phyloP scores from a whole-genome alignment of 2,797 vertebrate species.

The Furcifer pardalis region DNA sequence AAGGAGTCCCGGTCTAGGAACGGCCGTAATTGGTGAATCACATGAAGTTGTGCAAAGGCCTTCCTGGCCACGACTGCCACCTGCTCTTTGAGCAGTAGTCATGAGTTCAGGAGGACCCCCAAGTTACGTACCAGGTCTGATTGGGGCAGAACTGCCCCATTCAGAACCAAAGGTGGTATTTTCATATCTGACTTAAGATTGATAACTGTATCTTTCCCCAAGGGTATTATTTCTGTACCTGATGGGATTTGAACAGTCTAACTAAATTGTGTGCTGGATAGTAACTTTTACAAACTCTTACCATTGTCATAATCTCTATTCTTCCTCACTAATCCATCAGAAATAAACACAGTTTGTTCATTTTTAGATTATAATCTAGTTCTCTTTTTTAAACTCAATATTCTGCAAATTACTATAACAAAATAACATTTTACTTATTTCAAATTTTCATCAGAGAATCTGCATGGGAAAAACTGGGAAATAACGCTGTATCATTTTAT shows the following conservation, averaged over 20 bases:
- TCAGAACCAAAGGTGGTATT: too few relatives aligned
- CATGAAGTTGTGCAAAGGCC: too few relatives aligned
- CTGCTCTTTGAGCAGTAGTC: too few relatives aligned
- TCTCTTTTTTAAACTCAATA: too few relatives aligned
- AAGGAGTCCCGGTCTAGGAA: too few relatives aligned
- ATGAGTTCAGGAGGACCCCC: too few relatives aligned
- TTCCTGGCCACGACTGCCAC: too few relatives aligned
- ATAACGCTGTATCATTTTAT: neutral
- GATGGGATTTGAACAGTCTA: neutral
- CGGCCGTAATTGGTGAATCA: too few relatives aligned
- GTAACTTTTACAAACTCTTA: neutral
- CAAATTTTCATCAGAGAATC: neutral
- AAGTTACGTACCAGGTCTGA: too few relatives aligned
- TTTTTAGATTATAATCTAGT: neutral
- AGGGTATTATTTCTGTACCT: neutral
- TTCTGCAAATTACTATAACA: too few relatives aligned
- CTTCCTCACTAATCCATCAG: neutral
- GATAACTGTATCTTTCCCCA: slow-evolving; percentile 54
- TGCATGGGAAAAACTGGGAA: neutral
- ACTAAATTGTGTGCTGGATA: neutral
- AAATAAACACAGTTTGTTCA: too few relatives aligned
- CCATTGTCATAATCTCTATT: neutral
- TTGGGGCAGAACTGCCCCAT: too few relatives aligned
- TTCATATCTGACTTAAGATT: slow-evolving; percentile 49
- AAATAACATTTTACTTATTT: slow-evolving; percentile 17